A percentile compares a stretch with the other conserved stretches of the same genome.
Evolutionary conservation across 2,113 vertebrate genomes (phyloP).

Genomic region (Pholis gunnellus): DNA sequence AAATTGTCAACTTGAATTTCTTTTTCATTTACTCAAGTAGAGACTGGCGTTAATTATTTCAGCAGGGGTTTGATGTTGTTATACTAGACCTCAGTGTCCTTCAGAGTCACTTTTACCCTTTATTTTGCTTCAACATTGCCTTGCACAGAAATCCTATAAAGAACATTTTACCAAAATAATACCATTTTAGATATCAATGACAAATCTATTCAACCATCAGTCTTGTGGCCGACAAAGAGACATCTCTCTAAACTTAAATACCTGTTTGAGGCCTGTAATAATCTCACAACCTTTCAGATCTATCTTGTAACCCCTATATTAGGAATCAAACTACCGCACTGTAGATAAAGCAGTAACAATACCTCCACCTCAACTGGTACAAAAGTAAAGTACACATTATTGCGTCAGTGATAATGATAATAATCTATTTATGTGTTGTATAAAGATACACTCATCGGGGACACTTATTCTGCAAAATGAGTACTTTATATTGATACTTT

Average conservation of each 20-base stretch:
- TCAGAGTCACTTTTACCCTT: not conserved
- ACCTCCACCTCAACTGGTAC: not conserved
- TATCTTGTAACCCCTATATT: not conserved
- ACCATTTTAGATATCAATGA: not conserved
- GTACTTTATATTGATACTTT: not conserved
- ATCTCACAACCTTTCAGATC: not conserved
- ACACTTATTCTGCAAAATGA: not conserved
- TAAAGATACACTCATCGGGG: not conserved
- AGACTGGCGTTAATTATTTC: constrained; percentile 21
- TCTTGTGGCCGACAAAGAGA: not conserved
- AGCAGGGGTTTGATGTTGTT: not conserved
- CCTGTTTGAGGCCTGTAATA: not conserved
- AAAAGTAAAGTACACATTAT: not conserved
- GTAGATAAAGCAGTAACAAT: not conserved
- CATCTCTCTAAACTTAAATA: not conserved
- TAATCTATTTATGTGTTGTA: not conserved
- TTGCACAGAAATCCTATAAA: not conserved
- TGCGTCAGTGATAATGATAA: not conserved
- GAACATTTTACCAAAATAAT: not conserved
- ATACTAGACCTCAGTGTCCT: not conserved
- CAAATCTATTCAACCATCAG: not conserved
- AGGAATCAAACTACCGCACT: not conserved
- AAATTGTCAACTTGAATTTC: constrained; percentile 46
- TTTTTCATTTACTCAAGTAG: constrained; percentile 43
- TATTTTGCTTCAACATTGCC: not conserved